These are phyloP conservation scores for Lithobius niger DNA, from an alignment of 1,140 invertebrate genomes.

Conservation along the genomic window DNA sequence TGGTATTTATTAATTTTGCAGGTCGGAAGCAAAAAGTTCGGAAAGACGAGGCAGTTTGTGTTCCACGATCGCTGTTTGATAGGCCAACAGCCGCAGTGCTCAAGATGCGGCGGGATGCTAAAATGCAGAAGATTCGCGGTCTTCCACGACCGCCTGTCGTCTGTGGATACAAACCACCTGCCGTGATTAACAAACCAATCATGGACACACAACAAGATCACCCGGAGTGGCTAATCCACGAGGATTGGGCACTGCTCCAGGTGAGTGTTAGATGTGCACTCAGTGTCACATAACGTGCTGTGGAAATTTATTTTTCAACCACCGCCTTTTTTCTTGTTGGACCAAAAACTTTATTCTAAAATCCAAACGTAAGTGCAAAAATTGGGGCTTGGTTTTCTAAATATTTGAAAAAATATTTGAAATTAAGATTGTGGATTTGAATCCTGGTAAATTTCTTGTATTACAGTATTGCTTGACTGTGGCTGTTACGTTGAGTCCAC, in stretches of 20 bases:
- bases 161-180: conserved; percentile 36
- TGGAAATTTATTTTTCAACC: too few relatives aligned
- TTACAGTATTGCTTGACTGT: too few relatives aligned
- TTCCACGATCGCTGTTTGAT: conserved; percentile 76
- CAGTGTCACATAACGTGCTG: too few relatives aligned
- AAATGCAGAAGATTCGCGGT: conserved; percentile 54
- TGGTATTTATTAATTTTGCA: too few relatives aligned
- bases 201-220: conserved; percentile 30
- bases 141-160: conserved; percentile 17
- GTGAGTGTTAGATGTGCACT: conserved; percentile 29
- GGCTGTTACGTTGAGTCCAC: too few relatives aligned
- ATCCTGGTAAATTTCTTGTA: too few relatives aligned
- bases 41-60: conserved; percentile 58
- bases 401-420: too few relatives aligned
- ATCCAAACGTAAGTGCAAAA: too few relatives aligned
- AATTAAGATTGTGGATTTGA: too few relatives aligned
- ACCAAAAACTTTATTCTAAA: too few relatives aligned
- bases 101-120: conserved; percentile 60
- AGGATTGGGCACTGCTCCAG: conserved; percentile 70
- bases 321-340: too few relatives aligned
- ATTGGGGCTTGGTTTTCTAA: too few relatives aligned
- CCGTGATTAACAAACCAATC: conserved; percentile 32
- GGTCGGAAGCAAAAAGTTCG: conserved; percentile 36
- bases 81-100: conserved; percentile 58
- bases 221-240: conserved; percentile 76